Evolutionary conservation across 2,888 invertebrate genomes (phyloP), one percentile per base, ranked within the genome.

Genomic region (Pseudococcus jackbeardsleyi): DNA sequence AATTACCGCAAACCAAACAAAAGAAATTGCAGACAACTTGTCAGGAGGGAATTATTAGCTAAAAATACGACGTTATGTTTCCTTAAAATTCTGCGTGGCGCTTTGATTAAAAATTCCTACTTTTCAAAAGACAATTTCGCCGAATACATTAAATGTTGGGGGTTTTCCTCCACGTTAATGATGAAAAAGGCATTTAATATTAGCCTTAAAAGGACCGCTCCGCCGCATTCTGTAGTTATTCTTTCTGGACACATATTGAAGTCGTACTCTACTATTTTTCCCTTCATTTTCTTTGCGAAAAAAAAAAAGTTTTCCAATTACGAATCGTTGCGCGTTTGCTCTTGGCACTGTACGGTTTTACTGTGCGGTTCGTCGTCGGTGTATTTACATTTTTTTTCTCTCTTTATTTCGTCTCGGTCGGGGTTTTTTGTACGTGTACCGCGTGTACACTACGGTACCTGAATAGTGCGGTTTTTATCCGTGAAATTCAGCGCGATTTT

Each of bases 1-100:
- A 82, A 82, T 82, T 82, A 82, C 82, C 82, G 82, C 82, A 46
- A 48, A 82, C 82, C 48, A 82, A 42, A 82, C 82, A 82, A 82
- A 82, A 82, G 82, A 82, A 82, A 48, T 48, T 82, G 82, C 82
- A 48, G 82, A 82, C 82, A 82, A 82, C 46, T 48, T 82, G 82
- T 82, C 82, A 82, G 46, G 19, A 11, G 42, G 48, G 82, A 82
- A 82, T 82, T 82, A 82, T 82, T 82, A 82, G 82, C 82, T 46
- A 33, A 82, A 82, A 42, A 82, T 82, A 72, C 68, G 68, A 72
- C 68, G 68, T 72, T 72, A 72, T 33, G 68, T 72, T 72, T 72
- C 68, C 68, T 72, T 72, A 72, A 72, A 72, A 72, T 72, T 72
- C 68, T 72, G 68, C 33, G 68, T 72, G 68, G 68, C 68, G 68